These are phyloP conservation scores for Aptenodytes patagonicus DNA, from an alignment of 2,113 vertebrate genomes.

Conservation along the genomic window DNA sequence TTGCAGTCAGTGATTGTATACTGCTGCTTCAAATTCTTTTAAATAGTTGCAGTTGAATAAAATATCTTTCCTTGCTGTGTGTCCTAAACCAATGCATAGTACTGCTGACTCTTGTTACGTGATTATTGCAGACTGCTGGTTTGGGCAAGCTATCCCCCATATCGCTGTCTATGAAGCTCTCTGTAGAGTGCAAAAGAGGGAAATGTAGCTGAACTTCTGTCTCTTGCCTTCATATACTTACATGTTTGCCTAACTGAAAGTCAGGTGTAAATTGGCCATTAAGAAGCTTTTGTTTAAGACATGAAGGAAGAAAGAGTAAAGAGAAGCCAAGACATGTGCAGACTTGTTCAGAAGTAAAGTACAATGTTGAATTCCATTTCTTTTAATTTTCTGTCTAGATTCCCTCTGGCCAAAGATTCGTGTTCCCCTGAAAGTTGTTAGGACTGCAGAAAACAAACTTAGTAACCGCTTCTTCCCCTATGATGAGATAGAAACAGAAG, in stretches of 20 bases:
- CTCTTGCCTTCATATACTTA: not conserved
- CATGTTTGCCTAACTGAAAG: not conserved
- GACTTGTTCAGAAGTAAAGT: not conserved
- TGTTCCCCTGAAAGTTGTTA: constrained; percentile 92
- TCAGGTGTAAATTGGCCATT: not conserved
- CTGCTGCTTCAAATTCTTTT: not conserved
- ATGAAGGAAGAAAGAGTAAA: not conserved
- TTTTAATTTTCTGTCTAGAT: constrained; percentile 68
- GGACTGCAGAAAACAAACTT: constrained; percentile 94
- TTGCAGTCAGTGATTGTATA: not conserved
- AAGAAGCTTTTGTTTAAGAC: not conserved
- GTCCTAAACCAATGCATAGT: not conserved
- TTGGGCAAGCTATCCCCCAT: not conserved
- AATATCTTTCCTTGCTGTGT: not conserved
- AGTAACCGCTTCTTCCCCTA: constrained; percentile 99
- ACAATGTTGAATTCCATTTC: not conserved
- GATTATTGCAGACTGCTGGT: not conserved
- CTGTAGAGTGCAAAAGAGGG: not conserved
- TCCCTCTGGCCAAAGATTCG: constrained; percentile 96
- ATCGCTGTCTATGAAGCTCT: not conserved
- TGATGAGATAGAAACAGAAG: constrained; percentile 95
- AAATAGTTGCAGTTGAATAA: not conserved
- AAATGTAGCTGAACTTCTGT: not conserved
- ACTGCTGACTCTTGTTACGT: not conserved
- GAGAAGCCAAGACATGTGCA: not conserved